These are phyloP conservation scores for Drosophila histrio DNA, from an alignment of 2,888 invertebrate species.

Conservation along the genomic window DNA sequence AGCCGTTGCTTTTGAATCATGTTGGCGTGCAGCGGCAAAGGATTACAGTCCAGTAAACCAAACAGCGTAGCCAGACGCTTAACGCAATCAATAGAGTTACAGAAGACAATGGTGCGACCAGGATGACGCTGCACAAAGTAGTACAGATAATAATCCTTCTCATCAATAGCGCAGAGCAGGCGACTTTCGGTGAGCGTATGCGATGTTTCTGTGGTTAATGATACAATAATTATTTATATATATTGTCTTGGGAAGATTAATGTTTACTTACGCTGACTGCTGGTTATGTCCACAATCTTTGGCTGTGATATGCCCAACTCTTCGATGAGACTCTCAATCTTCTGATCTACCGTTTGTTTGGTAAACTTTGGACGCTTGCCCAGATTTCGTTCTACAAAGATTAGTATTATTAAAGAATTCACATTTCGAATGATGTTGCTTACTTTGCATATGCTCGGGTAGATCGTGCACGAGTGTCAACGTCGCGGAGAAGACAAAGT, in stretches of 20 bases:
- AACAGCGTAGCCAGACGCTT: conserved; percentile 90
- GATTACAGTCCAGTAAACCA: conserved; percentile 88
- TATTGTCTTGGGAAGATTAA: not conserved
- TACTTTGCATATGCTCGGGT: conserved; percentile 89
- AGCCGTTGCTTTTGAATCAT: conserved; percentile 98
- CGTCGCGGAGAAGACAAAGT: conserved; percentile 98
- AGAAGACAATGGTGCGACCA: conserved; percentile 96
- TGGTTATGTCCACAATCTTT: conserved; percentile 96
- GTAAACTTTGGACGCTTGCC: conserved; percentile 84
- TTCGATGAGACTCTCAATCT: conserved; percentile 90
- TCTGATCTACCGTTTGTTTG: conserved; percentile 90
- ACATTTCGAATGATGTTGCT: no score
- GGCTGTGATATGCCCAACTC: conserved; percentile 94
- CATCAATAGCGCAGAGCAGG: conserved; percentile 90
- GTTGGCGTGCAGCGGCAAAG: conserved; percentile 92
- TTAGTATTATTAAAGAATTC: not conserved
- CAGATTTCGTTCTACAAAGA: conserved; percentile 75
- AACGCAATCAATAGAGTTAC: conserved; percentile 96
- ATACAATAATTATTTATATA: not conserved
- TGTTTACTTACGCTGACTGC: conserved; percentile 86
- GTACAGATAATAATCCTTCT: conserved; percentile 96
- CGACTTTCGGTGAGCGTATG: conserved; percentile 93
- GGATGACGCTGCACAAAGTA: conserved; percentile 94
- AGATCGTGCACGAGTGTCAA: conserved; percentile 95
- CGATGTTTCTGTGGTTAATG: conserved; percentile 88